Conservation (phyloP, 2,797 vertebrate species). For the Amblyraja radiata region DNA sequence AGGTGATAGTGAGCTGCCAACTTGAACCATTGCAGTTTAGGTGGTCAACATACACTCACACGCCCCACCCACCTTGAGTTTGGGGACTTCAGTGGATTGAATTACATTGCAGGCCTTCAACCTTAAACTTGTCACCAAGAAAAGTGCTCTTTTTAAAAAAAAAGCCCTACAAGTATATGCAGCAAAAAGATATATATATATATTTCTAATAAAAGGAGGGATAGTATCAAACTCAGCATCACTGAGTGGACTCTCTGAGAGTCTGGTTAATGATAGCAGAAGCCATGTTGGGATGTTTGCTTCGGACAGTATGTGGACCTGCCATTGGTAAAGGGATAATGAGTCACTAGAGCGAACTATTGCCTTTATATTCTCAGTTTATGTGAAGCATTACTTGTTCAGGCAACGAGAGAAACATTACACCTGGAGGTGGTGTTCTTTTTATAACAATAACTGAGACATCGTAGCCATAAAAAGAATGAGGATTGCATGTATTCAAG, state of each 20-base stretch:
- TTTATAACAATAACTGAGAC: neutral
- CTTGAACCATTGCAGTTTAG: neutral
- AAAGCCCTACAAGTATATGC: neutral
- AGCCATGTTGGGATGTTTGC: neutral
- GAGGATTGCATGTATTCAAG: neutral
- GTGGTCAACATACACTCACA: neutral
- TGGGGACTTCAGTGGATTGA: neutral
- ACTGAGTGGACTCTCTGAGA: neutral
- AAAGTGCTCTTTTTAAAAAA: neutral
- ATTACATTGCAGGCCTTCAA: neutral
- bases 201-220: neutral
- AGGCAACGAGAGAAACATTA: neutral
- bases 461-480: neutral
- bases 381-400: neutral
- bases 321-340: neutral
- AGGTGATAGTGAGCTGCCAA: neutral
- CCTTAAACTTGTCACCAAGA: neutral
- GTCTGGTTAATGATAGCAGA: neutral
- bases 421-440: neutral
- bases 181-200: neutral
- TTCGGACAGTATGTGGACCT: neutral
- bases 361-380: conserved; percentile 11
- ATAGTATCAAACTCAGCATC: neutral
- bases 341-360: neutral
- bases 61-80: neutral